Evolutionary conservation across 2,113 vertebrate species (phyloP), one percentile per base, ranked within the genome.

Genomic region (Opisthocomus hoazin): DNA sequence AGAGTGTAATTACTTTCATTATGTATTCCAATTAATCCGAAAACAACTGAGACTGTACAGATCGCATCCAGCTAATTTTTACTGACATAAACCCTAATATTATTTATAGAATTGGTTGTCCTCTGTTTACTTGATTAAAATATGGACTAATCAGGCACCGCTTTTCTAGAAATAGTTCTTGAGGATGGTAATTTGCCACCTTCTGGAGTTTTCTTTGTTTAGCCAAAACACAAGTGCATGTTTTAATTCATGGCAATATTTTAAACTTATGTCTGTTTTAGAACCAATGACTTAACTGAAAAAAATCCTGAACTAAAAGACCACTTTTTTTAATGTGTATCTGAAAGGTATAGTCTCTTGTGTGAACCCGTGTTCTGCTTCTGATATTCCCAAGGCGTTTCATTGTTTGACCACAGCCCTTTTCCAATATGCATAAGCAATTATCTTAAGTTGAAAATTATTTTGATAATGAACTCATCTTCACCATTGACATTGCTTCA

Each of bases 81-180:
- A 48, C n/a, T 79, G 45, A 93, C 81, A 91, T 84, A 92, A 93
- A 79, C 64, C 70, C 87, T 61, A 46, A 60, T 82, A 92, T 86
- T 93, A 93, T 93, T 93, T 95, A 81, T 95, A 84, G 92, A 91
- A 71, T 84, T 87, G 23, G 89, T 94, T 96, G 65, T 92, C 81
- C 84, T 96, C 86, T 92, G 89, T 89, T 96, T 95, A 87, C 69
- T 88, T 91, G 53, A 93, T 95, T 90, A 94, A 94, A 92, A 84
- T 91, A 63, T 43, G 57, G 77, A 87, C 73, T 94, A 91, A 97
- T 96, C 87, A 94, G 77, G 23, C 45, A 65, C 63, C 76, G 18
- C 61, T 95, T 84, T 92, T 85, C 92, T 88, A 87, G 74, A 83
- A 96, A 76, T 85, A 85, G 39, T 82, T 93, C 45, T 89, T 78